Evolutionary conservation across 2,113 vertebrate genomes (phyloP), one percentile per base, ranked within the genome.

Genomic region (Microtus ochrogaster): DNA sequence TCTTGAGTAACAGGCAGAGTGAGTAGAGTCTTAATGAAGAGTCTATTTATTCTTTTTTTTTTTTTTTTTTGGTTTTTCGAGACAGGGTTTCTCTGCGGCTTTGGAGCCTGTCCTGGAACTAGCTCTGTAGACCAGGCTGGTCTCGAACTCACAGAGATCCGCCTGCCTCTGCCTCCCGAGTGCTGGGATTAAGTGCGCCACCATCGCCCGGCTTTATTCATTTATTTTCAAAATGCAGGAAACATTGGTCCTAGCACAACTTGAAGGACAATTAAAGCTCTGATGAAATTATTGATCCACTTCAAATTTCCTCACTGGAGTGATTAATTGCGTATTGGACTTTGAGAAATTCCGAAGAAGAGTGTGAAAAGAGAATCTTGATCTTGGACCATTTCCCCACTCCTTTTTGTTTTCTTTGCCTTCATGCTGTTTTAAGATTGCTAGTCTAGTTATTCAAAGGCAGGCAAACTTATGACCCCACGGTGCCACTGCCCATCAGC

Each of bases 231-330:
- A 68, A 95, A 90, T 92, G 47, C 76, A 90, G 88, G 39, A 89
- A 96, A 96, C 14, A 72, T 17, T 22, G 3, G 90, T 92, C 47
- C 16, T 22, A 74, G 58, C 55, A 58, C 63, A 97, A n/a, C 52
- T 94, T 94, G 77, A 84, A 84, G 74, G 89, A 96, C 95, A 98
- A 98, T 96, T 97, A 98, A 90, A 90, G 3, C 41, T 66, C 93
- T 84, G 21, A 83, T 95, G 66, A 96, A 97, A 97, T 66, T 87
- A 95, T 97, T 87, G 95, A 96, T 94, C 0, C 0, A 65, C 87
- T 95, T 47, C 33, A 92, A 84, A 52, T 96, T 98, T 97, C 36
- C 65, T 97, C 63, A 96, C 91, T 96, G 88, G 85, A 96, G 79
- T 96, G 95, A 97, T 85, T 95, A 85, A 84, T 24, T 90, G 41